Base-by-base conservation (phyloP, 2,113 vertebrate genomes). In the Chloebia gouldiae region DNA sequence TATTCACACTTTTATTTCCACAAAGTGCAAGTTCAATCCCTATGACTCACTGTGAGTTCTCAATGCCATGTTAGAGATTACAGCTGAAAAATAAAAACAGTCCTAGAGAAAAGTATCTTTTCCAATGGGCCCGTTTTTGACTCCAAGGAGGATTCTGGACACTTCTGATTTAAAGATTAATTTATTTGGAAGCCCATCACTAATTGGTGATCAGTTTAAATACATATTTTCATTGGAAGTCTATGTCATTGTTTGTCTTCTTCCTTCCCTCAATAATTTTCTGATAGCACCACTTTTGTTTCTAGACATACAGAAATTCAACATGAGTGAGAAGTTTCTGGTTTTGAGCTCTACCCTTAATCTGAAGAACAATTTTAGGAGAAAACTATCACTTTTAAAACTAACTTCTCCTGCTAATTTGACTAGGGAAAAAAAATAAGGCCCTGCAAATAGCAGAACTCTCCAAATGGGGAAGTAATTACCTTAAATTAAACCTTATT, bases 401-500 rank as follows among this genome's bases (percentile, higher is more conserved):
- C 86, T 66, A 61, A 88, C 91, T 95, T 93, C 56, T 96, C 73
- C 90, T 95, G 93, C 95, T 97, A 96, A 97, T 96, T 81, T 93
- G 81, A 95, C 95, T 78, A 80, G 56, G 94, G 10, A 5, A 23
- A 77, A 86, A 94, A 93, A 97, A 92, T 66, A 95, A 92, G 95
- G 68, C 83, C 95, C 97, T 93, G 71, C 97, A 98, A 98, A 98
- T 97, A 98, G 97, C 64, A 86, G 90, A 95, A 44, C 81, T 82
- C 63, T 88, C 88, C 45, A 68, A 97, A 94, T 87, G 65, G 86
- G 78, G 90, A 95, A 97, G 97, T 94, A 97, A 98, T 98, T 98
- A 97, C 96, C 96, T 97, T 89, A 96, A 98, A 98, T 98, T 97
- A 97, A 97, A 81, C 79, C 76, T 98, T 95, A 97, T 97, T 98